phyloP scores from a whole-genome alignment of 1,140 invertebrate species.

The Cyclina sinensis region DNA sequence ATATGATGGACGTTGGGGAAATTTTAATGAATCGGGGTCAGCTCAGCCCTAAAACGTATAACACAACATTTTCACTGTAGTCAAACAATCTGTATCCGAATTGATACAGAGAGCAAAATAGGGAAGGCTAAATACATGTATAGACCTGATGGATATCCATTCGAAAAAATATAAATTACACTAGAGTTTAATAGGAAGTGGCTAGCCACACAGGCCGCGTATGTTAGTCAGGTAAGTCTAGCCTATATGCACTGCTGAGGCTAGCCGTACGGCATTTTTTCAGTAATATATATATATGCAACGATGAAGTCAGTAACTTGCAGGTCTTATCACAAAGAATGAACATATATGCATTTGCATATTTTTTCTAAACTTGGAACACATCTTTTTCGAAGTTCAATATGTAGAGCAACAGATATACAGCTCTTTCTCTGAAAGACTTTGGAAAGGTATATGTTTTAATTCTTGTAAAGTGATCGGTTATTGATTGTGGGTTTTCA shows the following conservation, averaged over 20 bases:
- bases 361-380: no score
- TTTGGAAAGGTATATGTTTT: no score
- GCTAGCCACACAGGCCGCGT: conserved; percentile 39
- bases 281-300: conserved; percentile 39
- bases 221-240: conserved; percentile 36
- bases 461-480: no score
- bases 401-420: no score
- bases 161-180: conserved; percentile 47
- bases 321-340: no score
- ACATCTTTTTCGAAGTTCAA: no score
- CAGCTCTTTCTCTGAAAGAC: no score
- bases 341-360: no score
- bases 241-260: conserved; percentile 35
- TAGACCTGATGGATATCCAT: conserved; percentile 45
- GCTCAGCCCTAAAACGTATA: no score
- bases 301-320: conserved; percentile 43
- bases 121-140: conserved; percentile 16
- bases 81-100: no score
- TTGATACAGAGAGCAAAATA: conserved; percentile 33
- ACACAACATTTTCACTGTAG: no score
- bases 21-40: conserved; percentile 43
- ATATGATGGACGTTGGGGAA: conserved; percentile 40
- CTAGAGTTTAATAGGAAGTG: conserved; percentile 42
- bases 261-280: conserved; percentile 34
- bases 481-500: no score